phyloP scores from a whole-genome alignment of 92 coral and sea anemone genomes.

The Umimayanthus kanabou region DNA sequence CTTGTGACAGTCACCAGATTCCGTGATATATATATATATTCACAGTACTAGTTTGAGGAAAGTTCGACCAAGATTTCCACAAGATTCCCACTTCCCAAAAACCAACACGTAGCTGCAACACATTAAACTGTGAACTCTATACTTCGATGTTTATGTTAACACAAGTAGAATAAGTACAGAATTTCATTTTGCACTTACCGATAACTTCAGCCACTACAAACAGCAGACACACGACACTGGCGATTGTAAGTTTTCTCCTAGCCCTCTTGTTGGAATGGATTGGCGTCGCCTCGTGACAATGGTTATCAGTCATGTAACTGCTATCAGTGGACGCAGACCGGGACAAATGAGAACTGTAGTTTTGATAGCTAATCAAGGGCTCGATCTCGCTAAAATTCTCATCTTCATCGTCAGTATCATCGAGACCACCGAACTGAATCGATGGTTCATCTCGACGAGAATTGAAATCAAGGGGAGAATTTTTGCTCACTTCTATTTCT shows the following conservation, averaged over 20 bases:
- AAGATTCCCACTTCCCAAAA: not conserved
- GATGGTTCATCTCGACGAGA: not conserved
- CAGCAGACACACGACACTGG: constrained; percentile 86
- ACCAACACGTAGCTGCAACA: not conserved
- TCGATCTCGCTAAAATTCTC: constrained; percentile 44
- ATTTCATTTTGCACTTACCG: constrained; percentile 47
- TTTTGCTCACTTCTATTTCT: not conserved
- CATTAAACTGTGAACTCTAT: too few relatives aligned
- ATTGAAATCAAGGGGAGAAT: not conserved
- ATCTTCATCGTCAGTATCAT: constrained; percentile 22
- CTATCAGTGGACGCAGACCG: constrained; percentile 1
- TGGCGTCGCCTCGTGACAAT: constrained; percentile 92
- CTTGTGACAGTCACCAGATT: not conserved
- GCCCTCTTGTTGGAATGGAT: constrained; percentile 85
- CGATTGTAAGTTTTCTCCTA: constrained; percentile 79
- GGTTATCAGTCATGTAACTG: constrained; percentile 73
- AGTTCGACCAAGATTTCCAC: not conserved
- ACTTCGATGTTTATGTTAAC: not conserved
- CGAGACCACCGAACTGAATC: constrained; percentile 12
- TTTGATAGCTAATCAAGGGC: constrained; percentile 64
- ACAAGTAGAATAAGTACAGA: not conserved
- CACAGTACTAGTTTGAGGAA: too few relatives aligned
- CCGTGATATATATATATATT: too few relatives aligned
- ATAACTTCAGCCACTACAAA: constrained; percentile 92
- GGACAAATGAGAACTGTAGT: constrained; percentile 36